A percentile compares a stretch with the other conserved stretches of the same genome.
phyloP scores from a whole-genome alignment of 2,888 invertebrate species.

The Tetranychus piercei region DNA sequence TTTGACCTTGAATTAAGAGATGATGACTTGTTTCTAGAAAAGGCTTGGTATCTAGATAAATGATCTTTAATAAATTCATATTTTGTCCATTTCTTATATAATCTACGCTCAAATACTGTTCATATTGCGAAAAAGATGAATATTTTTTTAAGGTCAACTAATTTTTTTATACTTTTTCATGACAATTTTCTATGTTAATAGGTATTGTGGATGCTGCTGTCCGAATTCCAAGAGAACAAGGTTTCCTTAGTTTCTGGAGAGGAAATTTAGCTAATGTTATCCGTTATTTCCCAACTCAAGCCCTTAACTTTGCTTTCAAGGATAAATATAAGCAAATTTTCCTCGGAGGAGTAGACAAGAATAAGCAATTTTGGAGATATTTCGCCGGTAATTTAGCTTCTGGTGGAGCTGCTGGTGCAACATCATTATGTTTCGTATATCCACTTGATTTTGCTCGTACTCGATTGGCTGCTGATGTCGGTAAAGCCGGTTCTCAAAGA shows the following conservation, averaged over 20 bases:
- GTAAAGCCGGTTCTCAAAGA: conserved; percentile 51
- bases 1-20: not conserved
- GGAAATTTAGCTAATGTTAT: conserved; percentile 86
- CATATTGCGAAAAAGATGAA: too few relatives aligned
- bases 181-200: conserved; percentile 27
- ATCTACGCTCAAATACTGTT: too few relatives aligned
- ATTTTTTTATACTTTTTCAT: too few relatives aligned
- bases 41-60: too few relatives aligned
- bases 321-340: conserved; percentile 78
- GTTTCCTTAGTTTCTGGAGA: conserved; percentile 66
- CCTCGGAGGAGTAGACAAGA: conserved; percentile 64
- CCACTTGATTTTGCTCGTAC: conserved; percentile 87
- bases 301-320: conserved; percentile 84
- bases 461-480: conserved; percentile 67
- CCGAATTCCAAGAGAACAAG: conserved; percentile 70
- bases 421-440: conserved; percentile 81
- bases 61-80: too few relatives aligned
- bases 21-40: too few relatives aligned
- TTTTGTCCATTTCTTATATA: too few relatives aligned
- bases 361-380: conserved; percentile 68
- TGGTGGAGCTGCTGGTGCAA: conserved; percentile 83
- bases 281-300: conserved; percentile 82
- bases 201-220: conserved; percentile 66
- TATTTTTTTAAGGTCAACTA: too few relatives aligned
- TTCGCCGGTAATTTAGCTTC: conserved; percentile 74